These are phyloP conservation scores for Chrysina gloriosa DNA, from an alignment of 2,888 invertebrate genomes.

Conservation along the genomic window DNA sequence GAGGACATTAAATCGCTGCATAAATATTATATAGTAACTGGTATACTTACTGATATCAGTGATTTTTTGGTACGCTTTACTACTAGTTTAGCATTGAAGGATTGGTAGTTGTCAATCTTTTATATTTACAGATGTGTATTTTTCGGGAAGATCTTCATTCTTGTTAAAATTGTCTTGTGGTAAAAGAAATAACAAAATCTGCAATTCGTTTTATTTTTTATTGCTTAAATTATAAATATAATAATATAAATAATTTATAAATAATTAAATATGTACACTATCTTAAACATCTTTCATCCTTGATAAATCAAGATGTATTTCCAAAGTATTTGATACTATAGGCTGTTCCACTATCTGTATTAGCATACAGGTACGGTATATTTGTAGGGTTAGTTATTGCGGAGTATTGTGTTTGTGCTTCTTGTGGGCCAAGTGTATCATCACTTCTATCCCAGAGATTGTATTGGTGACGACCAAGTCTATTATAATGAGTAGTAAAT, in stretches of 20 bases:
- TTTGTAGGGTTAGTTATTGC: constrained; percentile 10
- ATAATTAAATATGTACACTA: constrained; percentile 2
- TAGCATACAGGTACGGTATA: constrained; percentile 10
- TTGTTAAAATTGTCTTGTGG: background rate
- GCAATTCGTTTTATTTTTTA: background rate
- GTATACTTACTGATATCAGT: too few species aligned
- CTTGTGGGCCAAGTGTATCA: constrained; percentile 4
- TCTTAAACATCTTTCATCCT: background rate
- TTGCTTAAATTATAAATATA: constrained; percentile 1
- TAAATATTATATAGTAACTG: too few species aligned
- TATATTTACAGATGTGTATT: too few species aligned
- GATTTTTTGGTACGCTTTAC: too few species aligned
- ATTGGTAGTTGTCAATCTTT: too few species aligned
- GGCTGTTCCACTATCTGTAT: constrained; percentile 8
- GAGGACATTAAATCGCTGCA: too few species aligned
- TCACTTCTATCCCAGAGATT: constrained; percentile 48
- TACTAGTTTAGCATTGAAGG: too few species aligned
- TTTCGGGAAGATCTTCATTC: too few species aligned
- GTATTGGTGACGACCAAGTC: constrained; percentile 44
- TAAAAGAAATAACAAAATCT: background rate
- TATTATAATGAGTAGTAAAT: constrained; percentile 39
- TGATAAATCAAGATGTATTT: background rate
- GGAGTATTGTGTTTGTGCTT: constrained; percentile 4
- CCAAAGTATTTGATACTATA: constrained; percentile 22
- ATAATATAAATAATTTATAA: constrained; percentile 10